Evolutionary conservation across 2,113 vertebrate genomes (phyloP), one percentile per base, ranked within the genome.

Genomic region (Bucco capensis): DNA sequence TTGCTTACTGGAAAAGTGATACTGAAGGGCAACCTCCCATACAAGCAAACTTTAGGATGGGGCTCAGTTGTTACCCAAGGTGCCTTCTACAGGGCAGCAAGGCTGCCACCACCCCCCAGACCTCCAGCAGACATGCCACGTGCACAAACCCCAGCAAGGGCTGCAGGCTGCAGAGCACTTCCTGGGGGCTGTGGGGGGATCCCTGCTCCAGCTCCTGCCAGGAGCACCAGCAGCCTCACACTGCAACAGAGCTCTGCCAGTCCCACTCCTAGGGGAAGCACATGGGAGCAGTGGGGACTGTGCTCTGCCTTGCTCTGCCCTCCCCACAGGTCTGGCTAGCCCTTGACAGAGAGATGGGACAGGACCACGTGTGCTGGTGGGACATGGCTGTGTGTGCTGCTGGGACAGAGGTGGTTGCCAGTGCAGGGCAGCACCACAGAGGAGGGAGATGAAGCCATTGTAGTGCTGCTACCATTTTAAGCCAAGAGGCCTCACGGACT

Each of bases 401-500:
- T 4, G 2, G 14, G 17, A 21, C 27, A 7, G n/a, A 5, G 14
- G 2, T 7, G 2, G 49, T 25, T 3, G 9, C 24, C 2, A 13
- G 1, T 12, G 23, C 24, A 50, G 23, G 3, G 16, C 7, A 10
- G 46, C 4, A 7, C 19, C 2, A 2, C 6, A 10, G 18, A 27
- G 6, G 23, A 23, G 3, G 3, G 2, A 38, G 18, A 14, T 1
- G 4, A 18, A 10, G 13, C 19, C 3, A 3, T 1, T 4, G 2
- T 8, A 2, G 4, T 2, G 2, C 56, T 2, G 30, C 46, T 6
- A 6, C 75, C 75, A 25, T 57, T 42, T 62, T 21, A 19, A 2
- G 18, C 14, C 44, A 44, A 57, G 38, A 46, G 38, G 44, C 28
- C 8, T 6, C 3, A 9, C 5, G 14, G 6, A 9, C 14, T 17